Evolutionary conservation across 1,140 invertebrate species (phyloP).

Genomic region (Reticulitermes speratus): DNA sequence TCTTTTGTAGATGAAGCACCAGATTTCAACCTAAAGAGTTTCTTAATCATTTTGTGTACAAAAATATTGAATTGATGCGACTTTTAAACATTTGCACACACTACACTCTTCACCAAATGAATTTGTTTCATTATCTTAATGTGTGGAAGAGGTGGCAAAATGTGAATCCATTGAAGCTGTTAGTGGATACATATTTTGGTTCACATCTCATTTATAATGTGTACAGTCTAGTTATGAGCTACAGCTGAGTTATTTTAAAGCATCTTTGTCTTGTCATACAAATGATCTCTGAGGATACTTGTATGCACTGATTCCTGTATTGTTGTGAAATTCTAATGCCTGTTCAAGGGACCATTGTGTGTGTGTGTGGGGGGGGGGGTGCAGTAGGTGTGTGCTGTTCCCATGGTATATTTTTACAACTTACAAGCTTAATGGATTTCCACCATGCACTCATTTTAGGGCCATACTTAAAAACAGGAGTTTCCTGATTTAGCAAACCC

Average conservation of each 20-base stretch:
- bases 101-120: neutral
- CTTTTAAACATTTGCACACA: constrained; percentile 5
- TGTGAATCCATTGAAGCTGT: neutral
- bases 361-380: no score
- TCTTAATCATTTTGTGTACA: neutral
- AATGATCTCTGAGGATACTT: neutral
- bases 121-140: neutral
- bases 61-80: neutral
- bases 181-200: neutral
- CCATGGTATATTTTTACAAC: no score
- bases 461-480: no score
- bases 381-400: no score
- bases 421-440: no score
- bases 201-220: neutral
- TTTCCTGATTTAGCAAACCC: no score
- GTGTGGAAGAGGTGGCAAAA: neutral
- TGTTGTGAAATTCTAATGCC: no score
- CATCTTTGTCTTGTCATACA: neutral
- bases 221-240: neutral
- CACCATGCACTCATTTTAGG: no score
- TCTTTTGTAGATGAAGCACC: neutral
- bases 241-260: neutral
- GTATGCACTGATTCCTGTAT: no score
- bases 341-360: no score
- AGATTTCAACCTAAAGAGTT: neutral